Base-by-base conservation (phyloP, 2,113 vertebrate species). In the Peucedramus taeniatus region DNA sequence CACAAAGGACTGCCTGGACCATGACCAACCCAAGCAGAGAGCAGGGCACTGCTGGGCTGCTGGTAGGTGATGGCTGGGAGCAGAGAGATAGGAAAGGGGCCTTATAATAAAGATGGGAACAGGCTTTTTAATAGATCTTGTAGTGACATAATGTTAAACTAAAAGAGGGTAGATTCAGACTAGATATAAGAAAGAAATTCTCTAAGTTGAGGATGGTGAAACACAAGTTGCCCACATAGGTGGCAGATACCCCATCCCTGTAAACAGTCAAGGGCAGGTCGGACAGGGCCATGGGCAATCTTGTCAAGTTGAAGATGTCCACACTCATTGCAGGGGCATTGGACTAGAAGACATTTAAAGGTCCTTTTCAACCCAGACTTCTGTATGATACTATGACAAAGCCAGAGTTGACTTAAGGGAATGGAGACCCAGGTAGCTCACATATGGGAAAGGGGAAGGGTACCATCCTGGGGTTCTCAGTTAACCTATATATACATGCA, bases 391-490 rank as follows among this genome's bases (percentile, higher is more conserved):
- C 37, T 74, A 27, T 28, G 69, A 74, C 53, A 93, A 88, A 90
- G 31, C 9, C 4, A 8, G 13, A 26, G 40, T 24, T 86, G 59
- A 56, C 15, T 42, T 47, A 13, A 11, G 13, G 15, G 24, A 9
- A 71, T 0, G 1, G 30, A 79, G 68, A 60, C 21, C 5, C 33
- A n/a, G 15, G 20, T 10, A 45, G 23, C 21, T 83, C 15, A 13
- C 23, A 63, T 18, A 26, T 63, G 39, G 19, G 61, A 79, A 75
- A 79, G 28, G 26, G 31, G 22, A 50, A 82, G 10, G 31, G 28
- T 53, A 61, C 37, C 33, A 40, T 39, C 19, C 13, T 0, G 0
- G 28, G 23, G 12, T 19, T 87, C 40, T 51, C 15, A 1, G 35
- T 37, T 70, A 89, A 50, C n/a, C 20, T 6, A 31, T 10, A 31